phyloP scores from a whole-genome alignment of 2,113 vertebrate genomes.

The Pitta sordida region DNA sequence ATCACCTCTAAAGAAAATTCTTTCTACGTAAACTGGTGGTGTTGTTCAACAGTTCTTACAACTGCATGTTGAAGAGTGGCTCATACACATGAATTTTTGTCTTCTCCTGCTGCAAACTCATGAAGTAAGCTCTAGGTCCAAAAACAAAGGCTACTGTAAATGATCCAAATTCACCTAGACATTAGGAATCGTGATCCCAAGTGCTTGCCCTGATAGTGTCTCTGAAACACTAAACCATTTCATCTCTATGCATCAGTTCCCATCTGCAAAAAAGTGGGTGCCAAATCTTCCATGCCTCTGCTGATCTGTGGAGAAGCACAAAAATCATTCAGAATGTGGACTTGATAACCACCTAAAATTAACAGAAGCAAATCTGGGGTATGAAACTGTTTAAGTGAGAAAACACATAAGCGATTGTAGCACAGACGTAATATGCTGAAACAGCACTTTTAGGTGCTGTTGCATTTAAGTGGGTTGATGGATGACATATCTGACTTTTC shows the following conservation, averaged over 20 bases:
- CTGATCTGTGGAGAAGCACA: not conserved
- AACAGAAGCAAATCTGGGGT: not conserved
- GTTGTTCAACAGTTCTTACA: not conserved
- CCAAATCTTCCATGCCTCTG: not conserved
- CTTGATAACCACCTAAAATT: not conserved
- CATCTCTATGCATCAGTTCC: not conserved
- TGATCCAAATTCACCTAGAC: not conserved
- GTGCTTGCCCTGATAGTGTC: not conserved
- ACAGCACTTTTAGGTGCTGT: not conserved
- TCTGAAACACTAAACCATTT: not conserved
- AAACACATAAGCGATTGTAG: not conserved
- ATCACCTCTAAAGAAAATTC: slow-evolving; percentile 1
- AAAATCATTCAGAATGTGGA: not conserved
- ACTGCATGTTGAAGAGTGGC: not conserved
- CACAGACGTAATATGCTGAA: not conserved
- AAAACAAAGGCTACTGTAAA: not conserved
- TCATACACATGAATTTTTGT: not conserved
- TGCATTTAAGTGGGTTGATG: not conserved
- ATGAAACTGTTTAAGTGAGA: not conserved
- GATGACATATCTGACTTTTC: not conserved
- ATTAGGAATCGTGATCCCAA: not conserved
- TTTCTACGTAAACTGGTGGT: not conserved
- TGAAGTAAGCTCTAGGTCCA: not conserved
- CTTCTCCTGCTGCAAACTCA: not conserved
- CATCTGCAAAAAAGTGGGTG: not conserved